These are phyloP conservation scores for Riptortus pedestris DNA, from an alignment of 1,140 invertebrate genomes.

Conservation along the genomic window DNA sequence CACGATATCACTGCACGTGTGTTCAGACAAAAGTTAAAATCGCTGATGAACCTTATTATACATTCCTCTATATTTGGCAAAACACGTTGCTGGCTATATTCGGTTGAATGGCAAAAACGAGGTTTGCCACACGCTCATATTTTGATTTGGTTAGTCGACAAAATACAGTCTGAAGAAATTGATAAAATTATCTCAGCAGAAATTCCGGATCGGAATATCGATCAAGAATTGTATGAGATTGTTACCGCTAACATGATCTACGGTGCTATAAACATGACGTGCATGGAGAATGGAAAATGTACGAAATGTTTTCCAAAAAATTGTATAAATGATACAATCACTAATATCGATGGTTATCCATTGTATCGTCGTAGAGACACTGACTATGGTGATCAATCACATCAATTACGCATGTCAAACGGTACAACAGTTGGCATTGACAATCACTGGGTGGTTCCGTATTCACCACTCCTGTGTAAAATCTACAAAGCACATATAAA, in stretches of 20 bases:
- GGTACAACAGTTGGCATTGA: constrained; percentile 29
- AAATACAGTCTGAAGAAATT: too few species aligned
- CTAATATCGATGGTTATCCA: constrained; percentile 37
- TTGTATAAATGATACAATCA: too few species aligned
- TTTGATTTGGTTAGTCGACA: background rate
- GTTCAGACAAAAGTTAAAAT: background rate
- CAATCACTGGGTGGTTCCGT: constrained; percentile 38
- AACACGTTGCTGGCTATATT: background rate
- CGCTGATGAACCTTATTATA: background rate
- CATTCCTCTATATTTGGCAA: background rate
- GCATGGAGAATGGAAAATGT: background rate
- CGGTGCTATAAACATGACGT: background rate
- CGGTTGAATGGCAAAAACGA: background rate
- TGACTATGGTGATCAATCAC: constrained; percentile 22
- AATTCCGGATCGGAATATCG: background rate
- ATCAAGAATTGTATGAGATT: background rate
- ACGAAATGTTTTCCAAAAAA: too few species aligned
- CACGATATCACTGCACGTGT: too few species aligned
- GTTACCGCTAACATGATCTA: background rate
- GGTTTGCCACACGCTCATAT: too few species aligned
- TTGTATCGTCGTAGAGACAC: constrained; percentile 32
- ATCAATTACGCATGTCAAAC: too few species aligned
- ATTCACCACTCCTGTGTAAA: constrained; percentile 35
- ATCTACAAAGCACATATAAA: constrained; percentile 31
- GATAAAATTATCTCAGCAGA: too few species aligned